These are phyloP conservation scores for Picathartes gymnocephalus DNA, from an alignment of 2,113 vertebrate genomes.

Conservation along the genomic window DNA sequence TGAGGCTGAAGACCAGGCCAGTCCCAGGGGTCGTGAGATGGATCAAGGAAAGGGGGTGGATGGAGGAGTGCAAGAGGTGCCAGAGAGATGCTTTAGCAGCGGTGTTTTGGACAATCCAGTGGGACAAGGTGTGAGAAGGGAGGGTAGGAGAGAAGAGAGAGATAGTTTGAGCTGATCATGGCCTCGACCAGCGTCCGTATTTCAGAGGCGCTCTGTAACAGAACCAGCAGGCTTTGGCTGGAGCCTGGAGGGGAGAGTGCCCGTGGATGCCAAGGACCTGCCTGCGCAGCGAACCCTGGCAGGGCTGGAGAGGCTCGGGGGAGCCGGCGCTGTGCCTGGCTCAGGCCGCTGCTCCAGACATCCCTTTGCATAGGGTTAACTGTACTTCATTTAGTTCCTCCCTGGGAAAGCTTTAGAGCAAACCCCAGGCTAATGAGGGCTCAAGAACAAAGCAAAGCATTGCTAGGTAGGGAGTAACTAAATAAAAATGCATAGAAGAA, in stretches of 20 bases:
- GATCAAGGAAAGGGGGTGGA: neutral
- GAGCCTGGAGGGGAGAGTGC: neutral
- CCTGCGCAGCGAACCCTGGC: neutral
- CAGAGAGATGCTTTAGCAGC: neutral
- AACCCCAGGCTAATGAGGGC: conserved; percentile 61
- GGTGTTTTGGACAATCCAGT: neutral
- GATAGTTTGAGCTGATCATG: neutral
- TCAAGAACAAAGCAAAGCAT: conserved; percentile 56
- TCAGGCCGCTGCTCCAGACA: neutral
- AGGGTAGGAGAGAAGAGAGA: neutral
- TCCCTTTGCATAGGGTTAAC: conserved; percentile 16
- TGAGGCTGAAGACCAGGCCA: neutral
- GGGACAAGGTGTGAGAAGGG: neutral
- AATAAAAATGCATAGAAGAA: conserved; percentile 56
- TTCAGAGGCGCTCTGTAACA: neutral
- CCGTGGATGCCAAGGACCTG: neutral
- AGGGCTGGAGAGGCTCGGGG: neutral
- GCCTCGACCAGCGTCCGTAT: neutral
- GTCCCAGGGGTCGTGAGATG: neutral
- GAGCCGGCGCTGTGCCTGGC: neutral
- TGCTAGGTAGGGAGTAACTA: conserved; percentile 62
- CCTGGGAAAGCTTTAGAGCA: conserved; percentile 50
- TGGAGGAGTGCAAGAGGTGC: neutral
- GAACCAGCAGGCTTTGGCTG: neutral
- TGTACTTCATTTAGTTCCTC: conserved; percentile 16